Conservation (phyloP, 2,113 vertebrate genomes). For the Stegostoma tigrinum region DNA sequence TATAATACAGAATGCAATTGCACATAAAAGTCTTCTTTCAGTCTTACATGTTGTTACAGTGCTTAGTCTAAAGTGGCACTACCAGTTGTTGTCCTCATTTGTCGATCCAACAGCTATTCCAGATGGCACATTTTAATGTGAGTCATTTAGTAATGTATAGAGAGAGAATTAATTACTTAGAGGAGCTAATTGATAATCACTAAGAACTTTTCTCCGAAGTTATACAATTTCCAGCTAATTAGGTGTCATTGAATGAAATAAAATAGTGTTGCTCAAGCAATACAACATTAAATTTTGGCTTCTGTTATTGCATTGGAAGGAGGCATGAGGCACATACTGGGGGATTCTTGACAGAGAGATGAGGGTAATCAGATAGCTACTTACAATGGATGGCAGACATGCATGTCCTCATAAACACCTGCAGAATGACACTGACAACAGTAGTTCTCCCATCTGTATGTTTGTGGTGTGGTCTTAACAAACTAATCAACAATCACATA, state of each 20-base stretch:
- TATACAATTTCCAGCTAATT: conserved; percentile 2
- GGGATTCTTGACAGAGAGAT: background rate
- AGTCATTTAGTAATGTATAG: background rate
- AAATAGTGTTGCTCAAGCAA: background rate
- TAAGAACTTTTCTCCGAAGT: background rate
- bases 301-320: background rate
- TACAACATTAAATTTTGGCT: background rate
- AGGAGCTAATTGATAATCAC: conserved; percentile 12
- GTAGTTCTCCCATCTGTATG: background rate
- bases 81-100: background rate
- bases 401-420: background rate
- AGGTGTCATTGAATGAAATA: background rate
- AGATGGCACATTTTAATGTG: conserved; percentile 7
- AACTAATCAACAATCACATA: background rate
- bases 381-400: background rate
- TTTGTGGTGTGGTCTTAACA: background rate
- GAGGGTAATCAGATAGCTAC: background rate
- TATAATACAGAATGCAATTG: conserved; percentile 26
- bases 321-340: background rate
- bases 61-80: conserved; percentile 7
- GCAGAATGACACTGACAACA: background rate
- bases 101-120: conserved; percentile 19
- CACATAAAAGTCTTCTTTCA: background rate
- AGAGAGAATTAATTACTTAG: conserved; percentile 2
- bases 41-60: background rate